phyloP scores from a whole-genome alignment of 2,113 vertebrate genomes.

The Beaufortia kweichowensis region DNA sequence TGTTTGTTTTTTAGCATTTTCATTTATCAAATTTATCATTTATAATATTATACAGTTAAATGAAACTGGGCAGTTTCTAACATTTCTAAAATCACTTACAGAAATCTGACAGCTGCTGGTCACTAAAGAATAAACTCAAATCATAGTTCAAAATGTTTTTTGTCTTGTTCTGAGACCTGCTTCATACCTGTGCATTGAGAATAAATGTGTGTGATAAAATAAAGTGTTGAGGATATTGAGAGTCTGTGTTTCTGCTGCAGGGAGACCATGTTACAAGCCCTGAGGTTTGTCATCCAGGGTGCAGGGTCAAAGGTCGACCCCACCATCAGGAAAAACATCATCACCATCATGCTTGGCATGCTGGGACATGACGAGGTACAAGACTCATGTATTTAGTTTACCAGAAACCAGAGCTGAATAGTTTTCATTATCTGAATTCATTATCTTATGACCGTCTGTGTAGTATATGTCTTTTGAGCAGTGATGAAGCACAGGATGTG shows the following conservation, averaged over 20 bases:
- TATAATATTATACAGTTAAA: too few species aligned
- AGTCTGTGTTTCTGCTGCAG: conserved; percentile 63
- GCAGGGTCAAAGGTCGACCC: conserved; percentile 93
- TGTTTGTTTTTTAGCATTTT: too few species aligned
- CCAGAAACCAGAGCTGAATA: background rate
- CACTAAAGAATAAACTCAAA: too few species aligned
- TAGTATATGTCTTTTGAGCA: conserved; percentile 49
- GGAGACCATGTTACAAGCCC: conserved; percentile 95
- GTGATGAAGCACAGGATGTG: conserved; percentile 68
- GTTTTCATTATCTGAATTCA: background rate
- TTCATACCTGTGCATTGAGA: too few species aligned
- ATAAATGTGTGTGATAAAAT: background rate
- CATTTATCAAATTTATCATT: too few species aligned
- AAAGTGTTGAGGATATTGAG: background rate
- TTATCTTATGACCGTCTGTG: background rate
- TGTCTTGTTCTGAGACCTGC: too few species aligned
- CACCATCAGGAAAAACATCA: conserved; percentile 86
- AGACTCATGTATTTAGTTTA: background rate
- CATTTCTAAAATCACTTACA: too few species aligned
- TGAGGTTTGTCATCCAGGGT: conserved; percentile 93
- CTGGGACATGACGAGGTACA: conserved; percentile 98
- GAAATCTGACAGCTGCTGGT: too few species aligned
- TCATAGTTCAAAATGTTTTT: too few species aligned
- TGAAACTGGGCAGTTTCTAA: too few species aligned
- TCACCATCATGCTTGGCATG: conserved; percentile 87